Base-by-base conservation (phyloP, 2,888 invertebrate genomes). In the Pristionchus mayeri region DNA sequence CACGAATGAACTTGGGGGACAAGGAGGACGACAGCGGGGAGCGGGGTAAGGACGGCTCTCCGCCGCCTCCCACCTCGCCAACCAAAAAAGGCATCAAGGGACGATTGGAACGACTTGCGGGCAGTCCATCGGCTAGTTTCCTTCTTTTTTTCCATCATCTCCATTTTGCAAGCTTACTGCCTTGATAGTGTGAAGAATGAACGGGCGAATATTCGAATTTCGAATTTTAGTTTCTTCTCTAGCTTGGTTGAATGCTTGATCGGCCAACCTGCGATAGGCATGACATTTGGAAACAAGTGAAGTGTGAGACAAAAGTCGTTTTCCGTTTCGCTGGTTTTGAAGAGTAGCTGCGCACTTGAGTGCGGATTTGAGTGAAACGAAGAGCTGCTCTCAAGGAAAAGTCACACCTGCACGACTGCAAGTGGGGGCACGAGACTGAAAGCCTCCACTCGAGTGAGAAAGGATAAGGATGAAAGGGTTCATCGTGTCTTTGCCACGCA, bases 21-120 rank as follows among this genome's bases (percentile, higher is more conserved):
- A 67, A 71, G n/a, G 83, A 83, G 24, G 37, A 71, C 21, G 83
- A 83, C 11, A 40, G 37, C 34, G 79, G 60, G 1, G 81, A 82
- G 9, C 13, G 76, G 34, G 44, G 44, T n/a, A 44, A n/a, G 34
- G 76, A 76, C 30, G 79, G 50, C 18, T 79, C 79, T 1, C 79
- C 79, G 1, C 79, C 79, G 34, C 52, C 50, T 30, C 81, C 37
- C 2, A 27, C 40, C 7, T 52, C 57, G n/a, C 60, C 81, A 13
- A 52, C 24, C 21, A 83, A 83, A 71, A 83, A 83, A 34, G 83
- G 83, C 16, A 21, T 83, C 18, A 83, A 71, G 71, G 71, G 83
- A 34, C 67, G 57, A 18, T 21, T 83, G 57, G 71, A 48, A 27
- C 34, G 71, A n/a, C 52, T 83, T 3, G 40, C 83, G 2, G 50